Evolutionary conservation across 2,797 vertebrate species (phyloP).

Genomic region (Cottoperca gobio): DNA sequence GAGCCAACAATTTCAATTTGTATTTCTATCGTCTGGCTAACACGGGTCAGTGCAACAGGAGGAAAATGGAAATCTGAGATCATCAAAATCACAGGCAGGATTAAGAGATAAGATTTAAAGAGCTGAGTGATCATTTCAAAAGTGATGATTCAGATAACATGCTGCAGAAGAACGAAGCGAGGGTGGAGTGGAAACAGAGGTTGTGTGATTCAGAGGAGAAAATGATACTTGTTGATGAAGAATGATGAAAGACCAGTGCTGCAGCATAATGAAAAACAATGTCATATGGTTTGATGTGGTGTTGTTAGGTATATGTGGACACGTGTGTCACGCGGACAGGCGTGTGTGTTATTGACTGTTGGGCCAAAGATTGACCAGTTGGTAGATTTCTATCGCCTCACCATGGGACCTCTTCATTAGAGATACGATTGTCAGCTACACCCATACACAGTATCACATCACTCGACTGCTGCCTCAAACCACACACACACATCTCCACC

Average conservation of each 20-base stretch:
- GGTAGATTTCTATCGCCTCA: slow-evolving; percentile 64
- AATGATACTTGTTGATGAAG: slow-evolving; percentile 6
- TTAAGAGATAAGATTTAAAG: slow-evolving; percentile 6
- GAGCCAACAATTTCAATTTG: slow-evolving; percentile 41
- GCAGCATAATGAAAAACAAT: not conserved
- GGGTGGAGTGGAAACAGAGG: not conserved
- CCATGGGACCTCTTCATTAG: slow-evolving; percentile 75
- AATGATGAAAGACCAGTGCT: not conserved
- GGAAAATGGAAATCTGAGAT: slow-evolving; percentile 26
- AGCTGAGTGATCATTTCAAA: slow-evolving; percentile 2
- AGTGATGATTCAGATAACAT: not conserved
- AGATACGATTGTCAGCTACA: slow-evolving; percentile 59
- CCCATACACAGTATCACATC: slow-evolving; percentile 60
- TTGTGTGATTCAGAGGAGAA: slow-evolving; percentile 23
- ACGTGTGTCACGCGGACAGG: slow-evolving; percentile 27
- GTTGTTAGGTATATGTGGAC: slow-evolving; percentile 10
- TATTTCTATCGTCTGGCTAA: slow-evolving; percentile 10
- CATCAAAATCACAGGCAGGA: slow-evolving; percentile 3
- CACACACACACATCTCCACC: slow-evolving; percentile 35
- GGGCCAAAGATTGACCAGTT: slow-evolving; percentile 63
- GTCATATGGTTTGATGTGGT: not conserved
- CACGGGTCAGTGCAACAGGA: not conserved
- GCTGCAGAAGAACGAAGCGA: not conserved
- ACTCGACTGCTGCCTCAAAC: slow-evolving; percentile 30
- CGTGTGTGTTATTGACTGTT: slow-evolving; percentile 55